These are phyloP conservation scores for Promerops cafer DNA, from an alignment of 2,113 vertebrate genomes.

Conservation along the genomic window DNA sequence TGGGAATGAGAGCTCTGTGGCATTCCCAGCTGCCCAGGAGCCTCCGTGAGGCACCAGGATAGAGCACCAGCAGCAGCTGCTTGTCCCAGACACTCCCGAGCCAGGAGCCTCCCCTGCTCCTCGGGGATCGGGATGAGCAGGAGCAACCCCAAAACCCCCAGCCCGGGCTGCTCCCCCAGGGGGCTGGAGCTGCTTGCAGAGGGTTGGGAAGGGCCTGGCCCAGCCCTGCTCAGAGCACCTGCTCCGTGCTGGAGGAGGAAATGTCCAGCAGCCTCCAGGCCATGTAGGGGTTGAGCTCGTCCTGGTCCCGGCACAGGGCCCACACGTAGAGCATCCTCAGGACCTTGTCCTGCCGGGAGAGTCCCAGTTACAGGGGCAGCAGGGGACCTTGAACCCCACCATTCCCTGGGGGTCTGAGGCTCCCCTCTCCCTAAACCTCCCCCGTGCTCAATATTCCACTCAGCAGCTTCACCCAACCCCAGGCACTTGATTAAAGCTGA, in stretches of 20 bases:
- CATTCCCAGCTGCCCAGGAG: neutral
- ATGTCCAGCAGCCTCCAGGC: slow-evolving; percentile 96
- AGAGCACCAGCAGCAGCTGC: neutral
- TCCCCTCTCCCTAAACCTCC: neutral
- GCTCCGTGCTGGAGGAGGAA: slow-evolving; percentile 90
- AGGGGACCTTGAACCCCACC: no score
- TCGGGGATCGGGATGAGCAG: neutral
- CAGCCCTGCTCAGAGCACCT: slow-evolving; percentile 80
- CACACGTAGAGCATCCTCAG: slow-evolving; percentile 93
- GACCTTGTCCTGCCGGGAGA: slow-evolving; percentile 85
- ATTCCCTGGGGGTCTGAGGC: neutral
- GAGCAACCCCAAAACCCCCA: neutral
- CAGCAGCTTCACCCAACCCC: neutral
- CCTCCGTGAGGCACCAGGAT: neutral
- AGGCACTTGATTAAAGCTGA: neutral
- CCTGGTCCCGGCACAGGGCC: slow-evolving; percentile 95
- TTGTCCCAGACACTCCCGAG: neutral
- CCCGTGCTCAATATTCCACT: neutral
- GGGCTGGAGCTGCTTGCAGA: neutral
- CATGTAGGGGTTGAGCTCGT: slow-evolving; percentile 86
- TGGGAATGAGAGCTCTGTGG: neutral
- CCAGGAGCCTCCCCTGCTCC: rapidly evolving
- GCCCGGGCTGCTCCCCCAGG: neutral
- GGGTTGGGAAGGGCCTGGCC: neutral
- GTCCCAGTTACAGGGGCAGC: neutral